phyloP scores from a whole-genome alignment of 2,113 vertebrate genomes.

The Elephantulus edwardii region DNA sequence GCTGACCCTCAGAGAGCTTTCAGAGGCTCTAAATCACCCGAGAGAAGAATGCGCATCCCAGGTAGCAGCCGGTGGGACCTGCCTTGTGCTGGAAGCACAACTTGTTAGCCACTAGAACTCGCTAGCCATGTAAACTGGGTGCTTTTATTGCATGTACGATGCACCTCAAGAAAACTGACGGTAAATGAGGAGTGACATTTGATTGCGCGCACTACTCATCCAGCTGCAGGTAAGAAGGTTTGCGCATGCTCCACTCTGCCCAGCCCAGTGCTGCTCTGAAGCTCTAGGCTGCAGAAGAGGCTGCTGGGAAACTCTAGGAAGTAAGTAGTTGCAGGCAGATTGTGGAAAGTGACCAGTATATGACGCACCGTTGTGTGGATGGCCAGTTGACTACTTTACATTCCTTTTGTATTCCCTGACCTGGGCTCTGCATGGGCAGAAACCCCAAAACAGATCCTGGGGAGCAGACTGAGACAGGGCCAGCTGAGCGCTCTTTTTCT shows the following conservation, averaged over 20 bases:
- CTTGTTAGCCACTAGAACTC: too few species aligned
- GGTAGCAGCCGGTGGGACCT: too few species aligned
- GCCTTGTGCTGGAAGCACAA: too few species aligned
- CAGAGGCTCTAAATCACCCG: too few species aligned
- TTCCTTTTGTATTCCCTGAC: neutral
- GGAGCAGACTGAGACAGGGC: neutral
- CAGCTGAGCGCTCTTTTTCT: neutral
- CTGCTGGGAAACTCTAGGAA: neutral
- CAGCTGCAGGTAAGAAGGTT: neutral
- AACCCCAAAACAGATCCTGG: neutral
- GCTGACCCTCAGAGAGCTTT: too few species aligned
- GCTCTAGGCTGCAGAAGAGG: neutral
- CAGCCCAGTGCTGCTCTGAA: neutral
- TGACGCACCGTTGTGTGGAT: neutral
- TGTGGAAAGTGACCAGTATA: neutral
- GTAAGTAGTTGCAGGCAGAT: neutral
- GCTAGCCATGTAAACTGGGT: too few species aligned
- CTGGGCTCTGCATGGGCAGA: neutral
- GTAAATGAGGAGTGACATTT: neutral
- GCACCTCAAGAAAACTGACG: neutral
- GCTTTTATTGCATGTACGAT: too few species aligned
- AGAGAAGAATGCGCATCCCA: too few species aligned
- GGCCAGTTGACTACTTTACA: neutral
- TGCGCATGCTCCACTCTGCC: neutral
- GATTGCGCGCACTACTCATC: neutral